Percentiles rank a stretch among this genome's conserved stretches.
Evolutionary conservation across 2,888 invertebrate genomes (phyloP).

Genomic region (Keiferia lycopersicella): DNA sequence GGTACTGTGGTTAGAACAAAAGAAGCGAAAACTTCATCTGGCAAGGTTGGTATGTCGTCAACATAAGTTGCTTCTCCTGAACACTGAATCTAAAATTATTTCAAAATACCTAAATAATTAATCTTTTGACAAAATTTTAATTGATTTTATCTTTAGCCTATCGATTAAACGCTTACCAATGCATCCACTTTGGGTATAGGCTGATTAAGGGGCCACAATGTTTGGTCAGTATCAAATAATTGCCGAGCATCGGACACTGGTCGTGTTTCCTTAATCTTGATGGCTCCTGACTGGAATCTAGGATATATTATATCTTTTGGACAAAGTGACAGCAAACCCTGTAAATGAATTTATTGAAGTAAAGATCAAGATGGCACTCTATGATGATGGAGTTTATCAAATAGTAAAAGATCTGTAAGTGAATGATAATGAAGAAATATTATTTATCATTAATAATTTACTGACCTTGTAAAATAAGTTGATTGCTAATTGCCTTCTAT

Average conservation of each 20-base stretch:
- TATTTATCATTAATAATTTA: background rate
- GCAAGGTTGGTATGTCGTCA: constrained; percentile 80
- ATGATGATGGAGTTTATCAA: too few relatives aligned
- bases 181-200: constrained; percentile 45
- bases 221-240: constrained; percentile 82
- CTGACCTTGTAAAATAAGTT: constrained; percentile 84
- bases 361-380: too few relatives aligned
- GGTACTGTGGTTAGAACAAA: constrained; percentile 80
- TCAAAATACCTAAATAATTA: too few relatives aligned
- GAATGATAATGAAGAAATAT: too few relatives aligned
- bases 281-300: constrained; percentile 41
- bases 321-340: constrained; percentile 47
- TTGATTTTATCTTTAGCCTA: too few relatives aligned
- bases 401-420: too few relatives aligned
- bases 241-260: constrained; percentile 79
- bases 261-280: constrained; percentile 40
- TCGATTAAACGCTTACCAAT: constrained; percentile 67
- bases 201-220: constrained; percentile 78
- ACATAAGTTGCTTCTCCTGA: constrained; percentile 85
- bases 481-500: constrained; percentile 81
- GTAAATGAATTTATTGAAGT: constrained; percentile 27
- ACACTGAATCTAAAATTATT: constrained; percentile 74
- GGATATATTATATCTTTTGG: constrained; percentile 40
- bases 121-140: too few relatives aligned
- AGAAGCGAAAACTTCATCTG: constrained; percentile 84